Evolutionary conservation across 2,888 invertebrate species (phyloP).

Genomic region (Automeris io): DNA sequence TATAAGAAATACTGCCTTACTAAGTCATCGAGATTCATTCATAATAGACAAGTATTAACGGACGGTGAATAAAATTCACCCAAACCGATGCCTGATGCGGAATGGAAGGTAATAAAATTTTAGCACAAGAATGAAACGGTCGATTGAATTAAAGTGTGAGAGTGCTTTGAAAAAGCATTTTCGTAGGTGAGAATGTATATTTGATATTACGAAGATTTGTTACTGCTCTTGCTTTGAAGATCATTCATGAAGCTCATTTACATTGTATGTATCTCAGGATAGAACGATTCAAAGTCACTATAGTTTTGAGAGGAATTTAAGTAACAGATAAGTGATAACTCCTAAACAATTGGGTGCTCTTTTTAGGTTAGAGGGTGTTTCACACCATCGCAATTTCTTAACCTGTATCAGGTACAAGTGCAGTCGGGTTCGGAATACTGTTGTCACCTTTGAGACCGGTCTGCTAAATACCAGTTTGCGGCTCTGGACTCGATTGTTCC

Average conservation of each 20-base stretch:
- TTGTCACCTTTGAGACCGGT: too few relatives aligned
- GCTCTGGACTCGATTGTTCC: too few relatives aligned
- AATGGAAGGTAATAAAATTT: constrained; percentile 12
- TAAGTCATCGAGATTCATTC: constrained; percentile 24
- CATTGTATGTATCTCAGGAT: not conserved
- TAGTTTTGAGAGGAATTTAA: not conserved
- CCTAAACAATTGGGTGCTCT: too few relatives aligned
- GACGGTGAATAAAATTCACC: constrained; percentile 27
- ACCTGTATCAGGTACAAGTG: too few relatives aligned
- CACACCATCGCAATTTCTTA: too few relatives aligned
- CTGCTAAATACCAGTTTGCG: too few relatives aligned
- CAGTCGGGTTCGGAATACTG: too few relatives aligned
- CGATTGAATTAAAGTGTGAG: constrained; percentile 6
- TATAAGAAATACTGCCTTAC: not conserved
- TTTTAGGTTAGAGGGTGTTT: too few relatives aligned
- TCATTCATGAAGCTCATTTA: not conserved
- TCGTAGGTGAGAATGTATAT: not conserved
- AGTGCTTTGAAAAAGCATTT: not conserved
- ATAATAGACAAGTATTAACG: constrained; percentile 39
- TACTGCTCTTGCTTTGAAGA: not conserved
- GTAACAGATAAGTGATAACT: too few relatives aligned
- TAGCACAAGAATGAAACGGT: constrained; percentile 7
- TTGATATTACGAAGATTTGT: not conserved
- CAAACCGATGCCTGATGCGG: constrained; percentile 11
- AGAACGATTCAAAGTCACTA: not conserved